Evolutionary conservation across 2,113 vertebrate genomes (phyloP), one percentile per base, ranked within the genome.

Genomic region (Accipiter cooperii): DNA sequence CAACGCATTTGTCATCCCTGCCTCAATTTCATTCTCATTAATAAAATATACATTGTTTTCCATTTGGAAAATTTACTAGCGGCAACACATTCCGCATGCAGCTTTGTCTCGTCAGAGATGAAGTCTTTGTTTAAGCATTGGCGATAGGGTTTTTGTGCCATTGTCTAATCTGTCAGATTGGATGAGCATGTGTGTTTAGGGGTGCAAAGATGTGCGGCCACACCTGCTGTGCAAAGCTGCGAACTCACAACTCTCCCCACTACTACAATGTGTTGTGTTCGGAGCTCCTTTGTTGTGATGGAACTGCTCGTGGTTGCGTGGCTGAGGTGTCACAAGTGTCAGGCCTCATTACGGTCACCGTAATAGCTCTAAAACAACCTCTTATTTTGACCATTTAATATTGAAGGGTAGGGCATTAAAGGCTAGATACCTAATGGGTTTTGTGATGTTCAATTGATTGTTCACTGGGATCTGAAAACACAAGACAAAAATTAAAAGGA

Each of bases 241-340:
- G 98, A 98, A 98, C 98, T 98, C 98, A 97, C 98, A 98, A 98
- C 98, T 98, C 98, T 97, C 97, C 95, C 97, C 95, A 97, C 97
- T 98, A 98, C 97, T 97, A 98, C 98, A 98, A 98, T 97, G 97
- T 98, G 98, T 98, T 98, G 98, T 42, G 89, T 98, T 98, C 64
- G 68, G 98, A 98, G 98, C 97, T 97, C 98, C 97, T 99, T 99
- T 99, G 98, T 99, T 98, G 97, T 95, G 96, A 97, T 89, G 94
- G 98, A 98, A 98, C 98, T 99, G 98, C 98, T 99, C 98, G 98
- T 98, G 98, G 98, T 91, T 98, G 98, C 89, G 78, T 98, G 98
- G 98, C 98, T 98, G 98, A 99, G 99, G 98, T 99, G 98, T 98
- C 97, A 98, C 98, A 98, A 99, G 98, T 99, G 99, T 99, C 99